Evolutionary conservation across 1,140 invertebrate genomes (phyloP).

Genomic region (Delia radicum): DNA sequence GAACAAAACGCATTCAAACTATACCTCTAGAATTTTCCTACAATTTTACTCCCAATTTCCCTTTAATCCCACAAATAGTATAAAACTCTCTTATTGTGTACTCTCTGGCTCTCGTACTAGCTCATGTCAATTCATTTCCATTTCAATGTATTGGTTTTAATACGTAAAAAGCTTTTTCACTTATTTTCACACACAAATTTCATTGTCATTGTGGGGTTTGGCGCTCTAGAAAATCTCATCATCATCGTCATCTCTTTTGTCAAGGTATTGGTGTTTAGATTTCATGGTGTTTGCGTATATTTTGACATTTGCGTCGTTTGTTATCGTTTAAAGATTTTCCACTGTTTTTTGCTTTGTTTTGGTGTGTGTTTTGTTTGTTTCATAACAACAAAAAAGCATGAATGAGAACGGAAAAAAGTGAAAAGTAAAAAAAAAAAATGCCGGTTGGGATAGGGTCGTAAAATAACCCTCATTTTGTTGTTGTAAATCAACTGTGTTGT

Average conservation of each 20-base stretch:
- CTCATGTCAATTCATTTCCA: not conserved
- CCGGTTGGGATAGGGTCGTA: conserved; percentile 5
- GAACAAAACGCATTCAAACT: too few relatives aligned
- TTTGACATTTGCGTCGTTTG: not conserved
- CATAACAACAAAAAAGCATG: not conserved
- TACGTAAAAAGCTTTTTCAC: too few relatives aligned
- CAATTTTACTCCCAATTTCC: too few relatives aligned
- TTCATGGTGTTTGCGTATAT: not conserved
- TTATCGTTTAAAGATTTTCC: not conserved
- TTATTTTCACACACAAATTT: not conserved
- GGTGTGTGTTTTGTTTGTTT: not conserved
- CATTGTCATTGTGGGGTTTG: not conserved
- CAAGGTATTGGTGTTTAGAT: not conserved
- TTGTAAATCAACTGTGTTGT: not conserved
- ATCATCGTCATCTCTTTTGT: not conserved
- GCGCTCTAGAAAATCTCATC: not conserved
- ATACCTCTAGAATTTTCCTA: too few relatives aligned
- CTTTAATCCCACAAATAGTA: too few relatives aligned
- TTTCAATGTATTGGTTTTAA: too few relatives aligned
- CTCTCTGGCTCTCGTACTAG: not conserved
- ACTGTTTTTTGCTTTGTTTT: not conserved
- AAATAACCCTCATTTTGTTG: not conserved
- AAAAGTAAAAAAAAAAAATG: not conserved
- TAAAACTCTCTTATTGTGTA: too few relatives aligned
- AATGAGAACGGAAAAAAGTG: not conserved